phyloP scores from a whole-genome alignment of 2,888 invertebrate species.

The Ganaspis brasiliensis region DNA sequence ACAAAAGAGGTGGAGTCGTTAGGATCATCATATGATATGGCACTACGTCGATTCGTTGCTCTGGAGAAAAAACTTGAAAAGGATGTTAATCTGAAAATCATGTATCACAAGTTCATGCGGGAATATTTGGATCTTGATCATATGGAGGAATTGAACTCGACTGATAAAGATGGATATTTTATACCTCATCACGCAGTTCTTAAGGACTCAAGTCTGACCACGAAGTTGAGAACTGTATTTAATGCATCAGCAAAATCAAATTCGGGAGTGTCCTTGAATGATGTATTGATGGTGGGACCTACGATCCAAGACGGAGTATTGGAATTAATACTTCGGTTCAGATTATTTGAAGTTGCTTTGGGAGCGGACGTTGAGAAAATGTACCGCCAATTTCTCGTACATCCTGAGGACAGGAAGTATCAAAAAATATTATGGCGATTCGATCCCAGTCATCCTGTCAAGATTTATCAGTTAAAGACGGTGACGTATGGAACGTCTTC shows the following conservation, averaged over 20 bases:
- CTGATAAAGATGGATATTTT: constrained; percentile 46
- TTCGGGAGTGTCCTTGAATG: constrained; percentile 62
- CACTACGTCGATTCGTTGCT: neutral
- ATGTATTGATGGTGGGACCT: constrained; percentile 59
- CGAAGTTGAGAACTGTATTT: constrained; percentile 66
- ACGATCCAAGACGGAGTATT: constrained; percentile 55
- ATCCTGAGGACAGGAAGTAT: constrained; percentile 50
- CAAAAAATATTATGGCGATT: constrained; percentile 65
- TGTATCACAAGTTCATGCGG: constrained; percentile 20
- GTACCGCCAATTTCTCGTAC: constrained; percentile 56
- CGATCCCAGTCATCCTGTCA: constrained; percentile 8
- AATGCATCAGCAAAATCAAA: constrained; percentile 63
- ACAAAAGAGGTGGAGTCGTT: neutral
- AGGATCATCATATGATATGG: neutral
- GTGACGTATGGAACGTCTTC: constrained; percentile 62
- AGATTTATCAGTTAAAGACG: constrained; percentile 45
- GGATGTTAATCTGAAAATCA: neutral
- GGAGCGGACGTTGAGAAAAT: constrained; percentile 67
- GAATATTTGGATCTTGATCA: neutral
- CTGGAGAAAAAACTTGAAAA: constrained; percentile 24
- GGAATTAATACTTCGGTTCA: constrained; percentile 56
- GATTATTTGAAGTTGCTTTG: constrained; percentile 54
- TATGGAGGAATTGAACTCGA: neutral
- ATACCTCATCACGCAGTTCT: constrained; percentile 65
- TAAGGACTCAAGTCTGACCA: constrained; percentile 59